These are phyloP conservation scores for Elgaria multicarinata DNA, from an alignment of 2,113 vertebrate species.

Conservation along the genomic window DNA sequence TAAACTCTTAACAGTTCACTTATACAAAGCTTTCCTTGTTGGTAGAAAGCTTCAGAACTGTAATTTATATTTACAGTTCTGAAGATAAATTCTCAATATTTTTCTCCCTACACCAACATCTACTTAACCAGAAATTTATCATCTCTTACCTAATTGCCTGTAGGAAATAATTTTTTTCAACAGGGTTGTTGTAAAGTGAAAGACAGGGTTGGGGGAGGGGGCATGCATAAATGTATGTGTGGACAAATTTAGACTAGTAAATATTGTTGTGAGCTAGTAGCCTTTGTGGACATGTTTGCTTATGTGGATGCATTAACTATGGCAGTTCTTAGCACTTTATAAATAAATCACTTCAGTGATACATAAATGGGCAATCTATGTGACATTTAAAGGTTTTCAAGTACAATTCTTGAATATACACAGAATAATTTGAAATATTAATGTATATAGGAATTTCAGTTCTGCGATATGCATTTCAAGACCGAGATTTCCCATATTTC, in stretches of 20 bases:
- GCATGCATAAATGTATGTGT: no score
- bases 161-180: not conserved
- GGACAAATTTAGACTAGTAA: not conserved
- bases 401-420: not conserved
- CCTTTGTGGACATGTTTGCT: not conserved
- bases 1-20: not conserved
- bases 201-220: not conserved
- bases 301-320: not conserved
- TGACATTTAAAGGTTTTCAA: not conserved
- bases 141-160: not conserved
- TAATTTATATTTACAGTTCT: not conserved
- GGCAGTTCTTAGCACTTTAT: not conserved
- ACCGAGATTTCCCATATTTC: not conserved
- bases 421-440: not conserved
- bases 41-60: not conserved
- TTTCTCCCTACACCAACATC: not conserved
- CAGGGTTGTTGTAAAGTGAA: not conserved
- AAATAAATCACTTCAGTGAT: not conserved
- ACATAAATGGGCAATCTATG: not conserved
- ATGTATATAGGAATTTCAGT: not conserved
- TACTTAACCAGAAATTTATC: not conserved
- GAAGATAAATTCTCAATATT: not conserved
- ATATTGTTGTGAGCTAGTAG: not conserved
- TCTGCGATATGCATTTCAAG: not conserved
- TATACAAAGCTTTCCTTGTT: not conserved